Conservation (phyloP, 2,797 vertebrate genomes). For the Toxotes lorentzi region DNA sequence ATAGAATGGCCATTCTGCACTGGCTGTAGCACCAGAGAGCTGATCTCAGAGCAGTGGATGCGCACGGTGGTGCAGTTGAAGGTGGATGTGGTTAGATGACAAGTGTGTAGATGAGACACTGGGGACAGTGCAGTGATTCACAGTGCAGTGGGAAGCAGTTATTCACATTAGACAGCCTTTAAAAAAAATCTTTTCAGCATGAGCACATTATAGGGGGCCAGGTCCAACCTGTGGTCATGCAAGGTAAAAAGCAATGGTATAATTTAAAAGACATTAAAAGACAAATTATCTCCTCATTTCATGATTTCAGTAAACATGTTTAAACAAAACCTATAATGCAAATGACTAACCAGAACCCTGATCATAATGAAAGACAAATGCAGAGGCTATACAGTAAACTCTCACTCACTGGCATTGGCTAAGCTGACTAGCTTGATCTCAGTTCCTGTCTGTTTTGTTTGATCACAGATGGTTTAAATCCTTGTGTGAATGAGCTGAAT, state of each 20-base stretch:
- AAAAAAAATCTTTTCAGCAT: slow-evolving; percentile 34
- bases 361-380: slow-evolving; percentile 20
- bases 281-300: slow-evolving; percentile 27
- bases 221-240: slow-evolving; percentile 59
- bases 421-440: slow-evolving; percentile 29
- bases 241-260: slow-evolving; percentile 51
- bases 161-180: slow-evolving; percentile 62
- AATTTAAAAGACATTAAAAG: slow-evolving; percentile 43
- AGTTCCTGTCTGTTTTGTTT: slow-evolving; percentile 21
- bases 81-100: slow-evolving; percentile 24
- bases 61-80: slow-evolving; percentile 22
- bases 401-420: slow-evolving; percentile 24
- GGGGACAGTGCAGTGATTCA: slow-evolving; percentile 63
- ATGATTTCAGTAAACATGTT: slow-evolving; percentile 36
- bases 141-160: slow-evolving; percentile 70
- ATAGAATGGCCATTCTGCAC: slow-evolving; percentile 46
- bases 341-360: slow-evolving; percentile 32
- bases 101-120: slow-evolving; percentile 22
- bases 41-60: slow-evolving; percentile 58
- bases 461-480: slow-evolving; percentile 28
- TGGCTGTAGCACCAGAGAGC: slow-evolving; percentile 66
- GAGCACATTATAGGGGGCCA: slow-evolving; percentile 33
- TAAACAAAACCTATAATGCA: slow-evolving; percentile 37
- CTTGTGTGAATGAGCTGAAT: slow-evolving; percentile 16
- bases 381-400: slow-evolving; percentile 11